Conservation (phyloP, 2,113 vertebrate genomes). For the Dipodomys stephensi region DNA sequence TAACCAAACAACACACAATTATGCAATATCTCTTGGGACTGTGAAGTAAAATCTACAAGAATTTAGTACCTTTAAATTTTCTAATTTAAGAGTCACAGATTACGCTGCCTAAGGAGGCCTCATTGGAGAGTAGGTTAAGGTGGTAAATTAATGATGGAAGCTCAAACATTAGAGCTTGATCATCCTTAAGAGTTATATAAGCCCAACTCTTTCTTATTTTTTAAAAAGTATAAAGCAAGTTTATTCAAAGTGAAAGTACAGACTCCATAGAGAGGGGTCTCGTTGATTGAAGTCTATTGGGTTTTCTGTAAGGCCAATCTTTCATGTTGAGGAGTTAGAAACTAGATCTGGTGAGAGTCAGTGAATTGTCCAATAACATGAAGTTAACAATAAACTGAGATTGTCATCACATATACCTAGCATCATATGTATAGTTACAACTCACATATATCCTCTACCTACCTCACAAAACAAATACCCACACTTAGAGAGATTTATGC, state of each 20-base stretch:
- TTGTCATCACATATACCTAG: background rate
- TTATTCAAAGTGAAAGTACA: too few species aligned
- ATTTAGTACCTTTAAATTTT: background rate
- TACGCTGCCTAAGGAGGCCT: background rate
- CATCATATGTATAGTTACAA: background rate
- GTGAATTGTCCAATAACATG: background rate
- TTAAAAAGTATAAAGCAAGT: too few species aligned
- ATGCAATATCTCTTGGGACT: background rate
- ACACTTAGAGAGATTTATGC: background rate
- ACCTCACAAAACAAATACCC: background rate
- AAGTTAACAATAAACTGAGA: background rate
- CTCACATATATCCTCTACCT: background rate
- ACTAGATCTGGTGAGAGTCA: background rate
- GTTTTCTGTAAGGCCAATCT: background rate
- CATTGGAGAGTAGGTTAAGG: background rate
- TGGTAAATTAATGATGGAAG: conserved; percentile 14
- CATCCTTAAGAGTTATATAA: conserved; percentile 11
- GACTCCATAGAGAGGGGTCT: too few species aligned
- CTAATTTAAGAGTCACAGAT: background rate
- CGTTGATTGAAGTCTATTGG: too few species aligned
- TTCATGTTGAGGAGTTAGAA: conserved; percentile 9
- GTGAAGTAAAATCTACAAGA: background rate
- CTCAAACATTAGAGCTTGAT: background rate
- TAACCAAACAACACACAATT: background rate
- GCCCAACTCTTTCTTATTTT: too few species aligned